phyloP scores from a whole-genome alignment of 2,797 vertebrate genomes.

The Ctenopoma multispine region DNA sequence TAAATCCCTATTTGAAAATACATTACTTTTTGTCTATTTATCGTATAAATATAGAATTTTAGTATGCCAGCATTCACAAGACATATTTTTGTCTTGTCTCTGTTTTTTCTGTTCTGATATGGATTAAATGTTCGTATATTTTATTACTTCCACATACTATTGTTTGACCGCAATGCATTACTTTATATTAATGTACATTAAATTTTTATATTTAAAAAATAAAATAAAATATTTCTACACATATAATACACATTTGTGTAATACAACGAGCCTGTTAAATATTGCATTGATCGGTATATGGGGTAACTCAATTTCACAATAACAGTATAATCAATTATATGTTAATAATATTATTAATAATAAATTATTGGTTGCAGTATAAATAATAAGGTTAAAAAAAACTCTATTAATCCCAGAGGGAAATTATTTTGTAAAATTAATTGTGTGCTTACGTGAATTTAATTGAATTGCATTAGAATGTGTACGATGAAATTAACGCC shows the following conservation, averaged over 20 bases:
- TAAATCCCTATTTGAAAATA: neutral
- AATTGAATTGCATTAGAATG: neutral
- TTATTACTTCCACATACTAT: neutral
- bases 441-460: too few species aligned
- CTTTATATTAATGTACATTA: too few species aligned
- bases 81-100: neutral
- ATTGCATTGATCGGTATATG: too few species aligned
- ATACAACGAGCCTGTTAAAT: neutral
- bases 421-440: too few species aligned
- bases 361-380: too few species aligned
- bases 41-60: neutral
- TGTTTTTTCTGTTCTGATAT: neutral
- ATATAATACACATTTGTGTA: neutral
- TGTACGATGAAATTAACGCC: neutral
- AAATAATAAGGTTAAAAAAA: too few species aligned
- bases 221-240: neutral
- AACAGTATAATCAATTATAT: too few species aligned
- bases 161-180: neutral
- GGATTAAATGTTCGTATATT: neutral
- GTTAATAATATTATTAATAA: too few species aligned
- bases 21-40: too few species aligned
- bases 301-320: too few species aligned
- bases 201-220: neutral
- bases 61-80: neutral
- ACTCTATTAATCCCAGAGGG: too few species aligned